Conservation (phyloP, 2,888 invertebrate genomes). For the Mactromeris polynyma region DNA sequence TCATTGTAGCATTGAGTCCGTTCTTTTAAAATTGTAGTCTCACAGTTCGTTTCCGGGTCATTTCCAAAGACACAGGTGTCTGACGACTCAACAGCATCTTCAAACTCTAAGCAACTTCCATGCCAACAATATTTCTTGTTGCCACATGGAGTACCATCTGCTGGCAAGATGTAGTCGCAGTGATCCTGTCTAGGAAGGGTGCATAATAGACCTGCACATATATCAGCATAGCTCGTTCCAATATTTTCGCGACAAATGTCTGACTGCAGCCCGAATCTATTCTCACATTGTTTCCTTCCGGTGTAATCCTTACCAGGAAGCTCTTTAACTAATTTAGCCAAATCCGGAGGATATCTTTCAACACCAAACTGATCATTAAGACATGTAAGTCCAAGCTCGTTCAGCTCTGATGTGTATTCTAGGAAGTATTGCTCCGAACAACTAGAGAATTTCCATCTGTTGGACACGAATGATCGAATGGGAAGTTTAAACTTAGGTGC, state of each 20-base stretch:
- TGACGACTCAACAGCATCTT: slow-evolving; percentile 44
- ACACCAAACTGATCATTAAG: slow-evolving; percentile 26
- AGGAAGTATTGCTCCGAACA: slow-evolving; percentile 60
- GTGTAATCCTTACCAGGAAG: slow-evolving; percentile 54
- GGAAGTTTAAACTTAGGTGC: slow-evolving; percentile 66
- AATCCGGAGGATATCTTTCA: slow-evolving; percentile 38
- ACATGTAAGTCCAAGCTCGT: slow-evolving; percentile 55
- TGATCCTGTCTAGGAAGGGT: slow-evolving; percentile 24
- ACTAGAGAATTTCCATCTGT: slow-evolving; percentile 63
- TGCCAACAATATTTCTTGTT: slow-evolving; percentile 62
- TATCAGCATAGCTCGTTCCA: slow-evolving; percentile 45
- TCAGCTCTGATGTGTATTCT: slow-evolving; percentile 54
- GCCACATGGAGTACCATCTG: slow-evolving; percentile 69
- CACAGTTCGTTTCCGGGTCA: slow-evolving; percentile 43
- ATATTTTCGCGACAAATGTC: slow-evolving; percentile 58
- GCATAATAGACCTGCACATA: slow-evolving; percentile 60
- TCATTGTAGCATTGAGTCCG: slow-evolving; percentile 52
- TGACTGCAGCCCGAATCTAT: slow-evolving; percentile 47
- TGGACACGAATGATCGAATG: slow-evolving; percentile 55
- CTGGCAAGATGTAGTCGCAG: slow-evolving; percentile 64
- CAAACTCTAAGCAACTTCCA: slow-evolving; percentile 55
- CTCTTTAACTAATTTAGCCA: slow-evolving; percentile 34
- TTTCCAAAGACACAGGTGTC: slow-evolving; percentile 64
- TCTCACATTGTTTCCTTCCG: slow-evolving; percentile 55
- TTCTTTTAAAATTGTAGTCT: background rate